Conservation (phyloP, 2,113 vertebrate species). For the Herpetotheres cachinnans region DNA sequence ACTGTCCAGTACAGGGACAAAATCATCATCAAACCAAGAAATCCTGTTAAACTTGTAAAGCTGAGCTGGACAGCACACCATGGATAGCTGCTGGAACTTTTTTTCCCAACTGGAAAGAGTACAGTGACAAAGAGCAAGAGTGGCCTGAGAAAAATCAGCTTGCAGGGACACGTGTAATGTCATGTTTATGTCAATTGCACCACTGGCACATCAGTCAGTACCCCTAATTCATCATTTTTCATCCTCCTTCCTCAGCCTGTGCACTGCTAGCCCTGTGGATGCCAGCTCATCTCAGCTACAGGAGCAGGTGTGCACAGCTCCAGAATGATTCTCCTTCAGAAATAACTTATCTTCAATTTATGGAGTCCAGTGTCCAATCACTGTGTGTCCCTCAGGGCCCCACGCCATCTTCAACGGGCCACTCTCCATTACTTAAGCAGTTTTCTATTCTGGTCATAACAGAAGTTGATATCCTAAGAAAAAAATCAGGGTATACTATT, state of each 20-base stretch:
- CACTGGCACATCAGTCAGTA: too few relatives aligned
- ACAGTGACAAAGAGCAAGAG: not conserved
- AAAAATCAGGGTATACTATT: not conserved
- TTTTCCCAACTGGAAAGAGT: not conserved
- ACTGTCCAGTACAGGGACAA: not conserved
- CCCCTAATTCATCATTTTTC: rapidly evolving
- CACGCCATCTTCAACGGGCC: not conserved
- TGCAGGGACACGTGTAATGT: rapidly evolving
- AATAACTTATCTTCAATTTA: not conserved
- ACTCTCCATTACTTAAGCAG: not conserved
- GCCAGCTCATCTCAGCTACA: not conserved
- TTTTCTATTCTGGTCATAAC: not conserved
- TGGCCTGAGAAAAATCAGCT: not conserved
- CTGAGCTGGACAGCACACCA: not conserved
- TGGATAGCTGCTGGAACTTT: not conserved
- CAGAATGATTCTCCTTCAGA: not conserved
- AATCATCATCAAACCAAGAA: not conserved
- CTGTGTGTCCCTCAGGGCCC: rapidly evolving
- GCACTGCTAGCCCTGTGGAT: not conserved
- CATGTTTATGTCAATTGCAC: not conserved
- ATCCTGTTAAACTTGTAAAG: not conserved
- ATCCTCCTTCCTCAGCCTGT: not conserved
- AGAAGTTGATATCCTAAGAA: not conserved
- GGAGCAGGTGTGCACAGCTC: not conserved
- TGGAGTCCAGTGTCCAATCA: not conserved